Conservation (phyloP, 30 jellyfish, hydroid and myxozoan genomes). For the Aurelia sp. region DNA sequence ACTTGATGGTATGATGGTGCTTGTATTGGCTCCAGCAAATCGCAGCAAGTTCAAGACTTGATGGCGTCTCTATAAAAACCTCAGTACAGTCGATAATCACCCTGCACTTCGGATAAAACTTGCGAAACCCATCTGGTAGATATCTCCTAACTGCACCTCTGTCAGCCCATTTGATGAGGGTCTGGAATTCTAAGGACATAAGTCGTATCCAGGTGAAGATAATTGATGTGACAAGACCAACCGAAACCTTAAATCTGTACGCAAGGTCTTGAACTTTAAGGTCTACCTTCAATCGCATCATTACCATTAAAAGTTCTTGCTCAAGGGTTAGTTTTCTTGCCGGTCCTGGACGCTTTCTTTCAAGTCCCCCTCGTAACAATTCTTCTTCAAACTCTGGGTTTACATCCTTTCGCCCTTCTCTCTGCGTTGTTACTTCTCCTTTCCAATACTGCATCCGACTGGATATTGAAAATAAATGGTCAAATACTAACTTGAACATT, state of each 20-base stretch:
- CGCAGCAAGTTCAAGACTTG: slow-evolving; percentile 44
- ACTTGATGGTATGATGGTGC: no score
- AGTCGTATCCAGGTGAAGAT: neutral
- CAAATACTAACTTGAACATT: no score
- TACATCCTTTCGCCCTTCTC: no score
- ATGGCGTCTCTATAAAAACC: slow-evolving; percentile 54
- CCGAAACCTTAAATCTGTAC: slow-evolving; percentile 38
- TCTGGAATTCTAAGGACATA: neutral
- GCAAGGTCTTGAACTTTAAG: slow-evolving; percentile 45
- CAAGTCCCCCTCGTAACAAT: slow-evolving; percentile 14
- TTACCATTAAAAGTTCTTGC: slow-evolving; percentile 23
- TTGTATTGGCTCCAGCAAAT: slow-evolving; percentile 44
- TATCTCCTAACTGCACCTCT: neutral
- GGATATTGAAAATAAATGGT: no score
- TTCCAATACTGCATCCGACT: slow-evolving; percentile 22
- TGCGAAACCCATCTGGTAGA: neutral
- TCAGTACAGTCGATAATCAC: slow-evolving; percentile 6
- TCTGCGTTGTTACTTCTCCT: slow-evolving; percentile 10
- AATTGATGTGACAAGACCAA: neutral
- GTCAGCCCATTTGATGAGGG: neutral
- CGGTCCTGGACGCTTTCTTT: neutral
- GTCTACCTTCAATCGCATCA: slow-evolving; percentile 37
- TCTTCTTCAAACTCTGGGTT: no score
- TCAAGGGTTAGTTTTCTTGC: neutral
- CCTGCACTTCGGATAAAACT: neutral